phyloP scores from a whole-genome alignment of 2,797 vertebrate genomes.

The Arctocebus calabarensis region DNA sequence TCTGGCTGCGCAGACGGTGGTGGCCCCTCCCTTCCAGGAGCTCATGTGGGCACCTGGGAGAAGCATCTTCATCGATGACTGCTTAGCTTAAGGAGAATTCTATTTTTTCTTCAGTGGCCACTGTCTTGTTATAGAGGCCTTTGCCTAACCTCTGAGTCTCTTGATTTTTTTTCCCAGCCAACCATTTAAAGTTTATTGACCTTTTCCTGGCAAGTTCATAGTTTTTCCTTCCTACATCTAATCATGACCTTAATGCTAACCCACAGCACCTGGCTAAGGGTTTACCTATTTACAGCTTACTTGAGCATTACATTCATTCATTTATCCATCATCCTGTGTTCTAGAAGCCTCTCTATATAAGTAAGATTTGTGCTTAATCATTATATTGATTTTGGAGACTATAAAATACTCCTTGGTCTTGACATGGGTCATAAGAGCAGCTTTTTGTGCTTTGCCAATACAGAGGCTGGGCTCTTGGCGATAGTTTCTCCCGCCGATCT shows the following conservation, averaged over 20 bases:
- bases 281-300: background rate
- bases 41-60: background rate
- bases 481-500: background rate
- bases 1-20: background rate
- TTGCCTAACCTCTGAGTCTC: background rate
- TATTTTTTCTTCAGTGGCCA: background rate
- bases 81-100: background rate
- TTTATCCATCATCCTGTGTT: background rate
- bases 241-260: background rate
- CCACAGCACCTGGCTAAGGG: background rate
- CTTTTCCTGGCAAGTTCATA: background rate
- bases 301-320: background rate
- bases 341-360: background rate
- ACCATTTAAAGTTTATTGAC: background rate
- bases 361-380: background rate
- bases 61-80: rapidly evolving
- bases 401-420: background rate
- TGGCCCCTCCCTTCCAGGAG: background rate
- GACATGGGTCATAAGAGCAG: background rate
- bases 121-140: background rate
- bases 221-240: no score
- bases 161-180: background rate
- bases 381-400: background rate
- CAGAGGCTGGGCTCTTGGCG: background rate
- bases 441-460: background rate